Conservation (phyloP, 2,113 vertebrate genomes). For the Calyptomena viridis region DNA sequence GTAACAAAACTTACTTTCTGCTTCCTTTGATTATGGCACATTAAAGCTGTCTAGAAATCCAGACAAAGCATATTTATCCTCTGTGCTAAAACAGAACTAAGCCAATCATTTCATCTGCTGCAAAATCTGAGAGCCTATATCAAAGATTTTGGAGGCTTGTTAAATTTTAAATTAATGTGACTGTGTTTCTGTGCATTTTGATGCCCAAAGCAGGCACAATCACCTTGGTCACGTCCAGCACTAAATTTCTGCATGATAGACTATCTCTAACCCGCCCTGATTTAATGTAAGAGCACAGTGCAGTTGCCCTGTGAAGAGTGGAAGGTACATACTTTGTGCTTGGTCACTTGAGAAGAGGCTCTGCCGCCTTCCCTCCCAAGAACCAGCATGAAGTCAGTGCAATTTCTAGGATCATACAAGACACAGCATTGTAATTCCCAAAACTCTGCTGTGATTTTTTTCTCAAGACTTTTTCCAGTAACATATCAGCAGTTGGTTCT, state of each 20-base stretch:
- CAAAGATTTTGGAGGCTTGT: not conserved
- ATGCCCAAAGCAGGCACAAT: not conserved
- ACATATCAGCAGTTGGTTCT: not conserved
- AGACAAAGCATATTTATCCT: not conserved
- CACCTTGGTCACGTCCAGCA: not conserved
- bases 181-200: not conserved
- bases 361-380: not conserved
- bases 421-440: not conserved
- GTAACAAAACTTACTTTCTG: not conserved
- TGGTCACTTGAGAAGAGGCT: not conserved
- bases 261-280: not conserved
- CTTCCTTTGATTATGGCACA: not conserved
- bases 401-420: not conserved
- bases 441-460: not conserved
- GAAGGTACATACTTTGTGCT: not conserved
- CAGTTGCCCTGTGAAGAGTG: not conserved
- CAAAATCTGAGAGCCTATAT: not conserved
- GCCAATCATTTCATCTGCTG: not conserved
- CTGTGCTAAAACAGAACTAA: not conserved
- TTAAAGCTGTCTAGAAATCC: constrained; percentile 23
- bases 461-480: not conserved
- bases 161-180: not conserved
- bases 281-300: not conserved
- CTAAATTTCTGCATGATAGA: not conserved
- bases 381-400: not conserved